phyloP scores from a whole-genome alignment of 2,888 invertebrate species.

The Erannis defoliaria region DNA sequence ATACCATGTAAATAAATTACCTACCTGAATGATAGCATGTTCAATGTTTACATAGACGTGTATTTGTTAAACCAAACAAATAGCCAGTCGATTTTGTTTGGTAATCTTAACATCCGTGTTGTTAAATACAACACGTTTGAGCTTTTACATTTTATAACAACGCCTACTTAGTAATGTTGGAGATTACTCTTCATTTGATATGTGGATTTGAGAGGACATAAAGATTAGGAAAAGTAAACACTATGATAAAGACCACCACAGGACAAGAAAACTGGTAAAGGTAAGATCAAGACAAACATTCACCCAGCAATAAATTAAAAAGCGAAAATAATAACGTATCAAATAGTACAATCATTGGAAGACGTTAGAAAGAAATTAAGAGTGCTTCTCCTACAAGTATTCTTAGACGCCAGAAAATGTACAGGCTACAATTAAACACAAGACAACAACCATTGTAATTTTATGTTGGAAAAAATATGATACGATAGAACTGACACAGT shows the following conservation, averaged over 20 bases:
- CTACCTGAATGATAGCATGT: conserved; percentile 52
- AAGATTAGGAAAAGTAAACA: conserved; percentile 5
- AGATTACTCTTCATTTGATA: conserved; percentile 20
- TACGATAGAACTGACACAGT: not conserved
- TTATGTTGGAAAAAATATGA: not conserved
- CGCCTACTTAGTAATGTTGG: conserved; percentile 19
- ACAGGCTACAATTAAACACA: not conserved
- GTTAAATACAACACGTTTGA: conserved; percentile 54
- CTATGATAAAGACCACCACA: conserved; percentile 3
- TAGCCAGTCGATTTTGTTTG: conserved; percentile 50
- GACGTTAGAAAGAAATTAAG: not conserved
- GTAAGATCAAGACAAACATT: not conserved
- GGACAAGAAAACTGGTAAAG: not conserved
- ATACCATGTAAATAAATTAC: conserved; percentile 40
- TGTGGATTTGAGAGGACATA: conserved; percentile 16
- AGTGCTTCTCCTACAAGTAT: not conserved
- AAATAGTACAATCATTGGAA: not conserved
- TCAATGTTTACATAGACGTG: conserved; percentile 58
- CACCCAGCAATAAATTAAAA: not conserved
- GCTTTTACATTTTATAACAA: conserved; percentile 46
- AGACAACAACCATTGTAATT: not conserved
- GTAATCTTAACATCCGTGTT: conserved; percentile 56
- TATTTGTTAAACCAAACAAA: conserved; percentile 62
- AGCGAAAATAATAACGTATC: not conserved
- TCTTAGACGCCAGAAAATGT: not conserved